Base-by-base conservation (phyloP, 30 jellyfish, hydroid and myxozoan species). In the Cassiopea xamachana region DNA sequence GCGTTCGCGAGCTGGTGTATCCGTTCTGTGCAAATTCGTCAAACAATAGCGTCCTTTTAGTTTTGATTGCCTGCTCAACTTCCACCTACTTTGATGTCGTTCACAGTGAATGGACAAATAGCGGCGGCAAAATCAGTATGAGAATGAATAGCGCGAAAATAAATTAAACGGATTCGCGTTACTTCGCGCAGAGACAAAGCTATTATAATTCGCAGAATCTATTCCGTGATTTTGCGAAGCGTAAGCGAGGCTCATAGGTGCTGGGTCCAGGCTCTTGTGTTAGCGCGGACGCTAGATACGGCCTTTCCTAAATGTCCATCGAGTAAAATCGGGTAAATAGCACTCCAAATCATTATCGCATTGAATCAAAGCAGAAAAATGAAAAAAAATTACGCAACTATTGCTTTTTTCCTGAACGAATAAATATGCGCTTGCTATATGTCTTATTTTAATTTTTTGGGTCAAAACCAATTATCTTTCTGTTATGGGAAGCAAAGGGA, bases 41-140 rank as follows among this genome's bases (percentile, higher is more conserved):
- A 64, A 9, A 27, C 27, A 64, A 17, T 64, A 5, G 74, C 74
- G 39, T 64, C 74, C 43, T 64, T 17, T 14, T 4, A 17, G 43
- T 64, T 16, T 64, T 17, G 19, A 17, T 64, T 64, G 74, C 74
- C 74, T 19, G 80, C 80, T 71, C 55, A 71, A 71, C 80, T 71
- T 16, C 49, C 18, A 71, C 6, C 16, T 19, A 18, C 50, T 15
- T 1, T 19, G 59, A 2, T 16, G 64, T 55, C 64, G 64, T 55
- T 71, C 39, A 6, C 46, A 60, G 80, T 72, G 92, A 84, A 84
- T 84, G 92, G 78, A 71, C 92, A 84, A 84, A 84, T 84, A 84
- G 92, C 92, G 92, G 92, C 92, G 92, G 92, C 92, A 84, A 84
- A 84, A 84, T 84, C 92, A 84, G 83, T 13, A 49, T 46, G 12